Evolutionary conservation across 2,113 vertebrate genomes (phyloP).

Genomic region (Henicopernis longicauda): DNA sequence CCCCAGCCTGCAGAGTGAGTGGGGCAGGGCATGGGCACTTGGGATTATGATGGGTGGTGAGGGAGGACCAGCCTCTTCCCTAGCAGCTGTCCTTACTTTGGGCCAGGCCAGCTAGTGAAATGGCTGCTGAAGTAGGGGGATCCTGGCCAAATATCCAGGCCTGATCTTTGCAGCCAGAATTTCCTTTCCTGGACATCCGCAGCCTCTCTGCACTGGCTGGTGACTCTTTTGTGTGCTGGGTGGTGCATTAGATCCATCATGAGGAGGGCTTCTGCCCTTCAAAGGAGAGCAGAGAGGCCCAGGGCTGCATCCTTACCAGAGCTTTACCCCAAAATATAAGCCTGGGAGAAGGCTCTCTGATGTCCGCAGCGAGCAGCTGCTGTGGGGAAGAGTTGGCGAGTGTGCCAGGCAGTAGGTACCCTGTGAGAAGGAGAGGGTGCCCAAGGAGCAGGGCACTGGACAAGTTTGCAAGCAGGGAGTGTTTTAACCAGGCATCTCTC

Average conservation of each 20-base stretch:
- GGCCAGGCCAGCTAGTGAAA: background rate
- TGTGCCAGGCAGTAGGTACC: background rate
- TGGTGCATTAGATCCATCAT: background rate
- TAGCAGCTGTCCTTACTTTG: background rate
- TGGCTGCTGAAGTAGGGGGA: background rate
- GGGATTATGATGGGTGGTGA: background rate
- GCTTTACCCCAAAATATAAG: background rate
- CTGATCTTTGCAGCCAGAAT: background rate
- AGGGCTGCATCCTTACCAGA: background rate
- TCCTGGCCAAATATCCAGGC: background rate
- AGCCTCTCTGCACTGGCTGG: background rate
- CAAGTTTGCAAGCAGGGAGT: background rate
- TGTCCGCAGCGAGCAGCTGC: background rate
- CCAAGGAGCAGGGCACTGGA: background rate
- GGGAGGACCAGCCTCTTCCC: background rate
- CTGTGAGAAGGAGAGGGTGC: background rate
- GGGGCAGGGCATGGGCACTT: background rate
- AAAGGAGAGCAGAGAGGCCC: background rate
- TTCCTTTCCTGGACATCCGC: background rate
- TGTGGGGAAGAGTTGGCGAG: background rate
- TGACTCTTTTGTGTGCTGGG: background rate
- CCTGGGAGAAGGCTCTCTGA: background rate
- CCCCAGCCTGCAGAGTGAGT: constrained; percentile 96
- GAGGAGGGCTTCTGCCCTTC: background rate
- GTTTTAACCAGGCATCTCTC: background rate